phyloP scores from a whole-genome alignment of 2,113 vertebrate species.

The Caloenas nicobarica region DNA sequence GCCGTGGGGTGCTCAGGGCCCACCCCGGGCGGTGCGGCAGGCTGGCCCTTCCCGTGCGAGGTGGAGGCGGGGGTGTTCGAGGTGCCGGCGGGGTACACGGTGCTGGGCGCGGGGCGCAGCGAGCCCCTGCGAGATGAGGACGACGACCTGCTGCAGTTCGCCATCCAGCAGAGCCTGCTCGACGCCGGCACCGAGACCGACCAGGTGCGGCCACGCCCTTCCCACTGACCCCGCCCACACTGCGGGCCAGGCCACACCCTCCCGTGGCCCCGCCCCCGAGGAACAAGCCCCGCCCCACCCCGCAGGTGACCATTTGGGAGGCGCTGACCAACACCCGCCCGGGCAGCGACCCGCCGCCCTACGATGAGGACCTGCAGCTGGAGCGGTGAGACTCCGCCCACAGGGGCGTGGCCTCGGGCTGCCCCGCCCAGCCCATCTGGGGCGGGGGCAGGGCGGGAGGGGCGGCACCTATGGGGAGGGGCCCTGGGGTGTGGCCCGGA shows the following conservation, averaged over 20 bases:
- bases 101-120: slow-evolving; percentile 85
- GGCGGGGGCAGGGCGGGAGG: not conserved
- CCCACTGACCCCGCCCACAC: no score
- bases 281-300: not conserved
- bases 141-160: slow-evolving; percentile 92
- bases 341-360: slow-evolving; percentile 67
- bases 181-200: slow-evolving; percentile 91
- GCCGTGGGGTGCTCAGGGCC: no score
- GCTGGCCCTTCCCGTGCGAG: slow-evolving; percentile 83
- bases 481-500: not conserved
- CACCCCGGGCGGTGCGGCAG: slow-evolving; percentile 28
- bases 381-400: slow-evolving; percentile 76
- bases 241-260: not conserved
- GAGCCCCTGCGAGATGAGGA: slow-evolving; percentile 93
- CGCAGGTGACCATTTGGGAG: slow-evolving; percentile 94
- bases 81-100: slow-evolving; percentile 88
- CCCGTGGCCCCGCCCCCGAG: not conserved
- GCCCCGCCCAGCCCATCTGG: not conserved
- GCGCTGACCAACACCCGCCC: slow-evolving; percentile 90
- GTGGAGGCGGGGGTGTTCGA: slow-evolving; percentile 91
- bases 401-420: not conserved
- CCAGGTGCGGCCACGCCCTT: slow-evolving; percentile 73
- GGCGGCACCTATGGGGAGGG: not conserved
- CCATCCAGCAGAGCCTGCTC: slow-evolving; percentile 94
- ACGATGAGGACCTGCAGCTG: slow-evolving; percentile 89